phyloP scores from a whole-genome alignment of 2,113 vertebrate genomes.

The Cyrtonyx montezumae region DNA sequence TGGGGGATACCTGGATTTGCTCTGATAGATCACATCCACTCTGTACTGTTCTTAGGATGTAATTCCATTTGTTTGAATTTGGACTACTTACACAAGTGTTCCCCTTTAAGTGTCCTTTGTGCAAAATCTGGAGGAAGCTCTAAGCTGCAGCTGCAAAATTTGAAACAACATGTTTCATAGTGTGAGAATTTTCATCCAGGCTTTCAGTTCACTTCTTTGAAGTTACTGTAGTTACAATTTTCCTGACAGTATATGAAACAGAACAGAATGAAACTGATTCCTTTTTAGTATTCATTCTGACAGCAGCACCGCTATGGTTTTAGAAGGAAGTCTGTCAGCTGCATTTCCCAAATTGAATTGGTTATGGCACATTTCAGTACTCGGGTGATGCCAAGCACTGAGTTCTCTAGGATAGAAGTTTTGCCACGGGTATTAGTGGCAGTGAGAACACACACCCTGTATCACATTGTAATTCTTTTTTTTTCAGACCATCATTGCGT shows the following conservation, averaged over 20 bases:
- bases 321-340: not conserved
- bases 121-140: not conserved
- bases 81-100: not conserved
- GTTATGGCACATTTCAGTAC: not conserved
- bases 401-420: not conserved
- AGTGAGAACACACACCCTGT: not conserved
- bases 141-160: not conserved
- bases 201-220: not conserved
- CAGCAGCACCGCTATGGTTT: not conserved
- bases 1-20: accelerated
- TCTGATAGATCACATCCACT: not conserved
- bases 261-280: not conserved
- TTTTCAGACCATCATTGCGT: not conserved
- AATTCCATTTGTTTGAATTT: not conserved
- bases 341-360: not conserved
- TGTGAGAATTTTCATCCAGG: not conserved
- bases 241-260: not conserved
- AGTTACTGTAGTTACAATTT: not conserved
- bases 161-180: not conserved
- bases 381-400: not conserved
- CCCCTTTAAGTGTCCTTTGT: not conserved
- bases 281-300: not conserved
- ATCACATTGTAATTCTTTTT: not conserved
- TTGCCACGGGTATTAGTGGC: not conserved
- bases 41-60: not conserved